Percentiles rank a stretch among this genome's conserved stretches.
phyloP scores from a whole-genome alignment of 2,888 invertebrate genomes.

The Drosophila koepferae region DNA sequence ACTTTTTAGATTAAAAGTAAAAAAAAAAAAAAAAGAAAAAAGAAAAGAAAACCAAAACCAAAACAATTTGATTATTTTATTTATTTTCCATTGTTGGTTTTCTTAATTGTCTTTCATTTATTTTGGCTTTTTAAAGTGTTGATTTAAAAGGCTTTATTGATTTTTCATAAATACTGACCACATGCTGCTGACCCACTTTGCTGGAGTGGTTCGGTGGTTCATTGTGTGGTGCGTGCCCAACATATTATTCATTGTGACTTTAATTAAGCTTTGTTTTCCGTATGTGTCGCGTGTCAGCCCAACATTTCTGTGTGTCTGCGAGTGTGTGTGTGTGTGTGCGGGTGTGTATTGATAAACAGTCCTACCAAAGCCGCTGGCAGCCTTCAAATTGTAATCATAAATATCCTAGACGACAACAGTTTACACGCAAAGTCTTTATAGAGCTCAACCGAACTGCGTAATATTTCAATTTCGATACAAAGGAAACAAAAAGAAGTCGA shows the following conservation, averaged over 20 bases:
- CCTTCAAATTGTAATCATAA: constrained; percentile 51
- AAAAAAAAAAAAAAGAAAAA: constrained; percentile 4
- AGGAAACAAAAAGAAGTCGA: background rate
- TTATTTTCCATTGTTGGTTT: constrained; percentile 26
- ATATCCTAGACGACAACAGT: constrained; percentile 58
- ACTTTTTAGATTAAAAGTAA: constrained; percentile 23
- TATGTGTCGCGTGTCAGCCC: constrained; percentile 9
- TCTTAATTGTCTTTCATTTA: constrained; percentile 2
- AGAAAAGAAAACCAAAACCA: constrained; percentile 1
- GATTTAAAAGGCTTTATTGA: constrained; percentile 55
- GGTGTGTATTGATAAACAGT: constrained; percentile 24
- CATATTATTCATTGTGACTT: constrained; percentile 68
- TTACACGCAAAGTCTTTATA: constrained; percentile 64
- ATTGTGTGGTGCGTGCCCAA: constrained; percentile 44
- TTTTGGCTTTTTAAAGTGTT: constrained; percentile 20
- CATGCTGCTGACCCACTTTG: constrained; percentile 72
- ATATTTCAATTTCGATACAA: constrained; percentile 19
- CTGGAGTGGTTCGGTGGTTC: constrained; percentile 18
- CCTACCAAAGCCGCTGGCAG: constrained; percentile 10
- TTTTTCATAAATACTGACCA: constrained; percentile 66
- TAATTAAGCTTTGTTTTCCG: constrained; percentile 63
- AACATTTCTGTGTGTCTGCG: background rate
- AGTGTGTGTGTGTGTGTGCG: constrained; percentile 29
- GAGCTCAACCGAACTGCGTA: background rate
- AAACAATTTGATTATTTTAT: constrained; percentile 17